Conservation (phyloP, 1,140 invertebrate genomes). For the Heliothis subflexa region DNA sequence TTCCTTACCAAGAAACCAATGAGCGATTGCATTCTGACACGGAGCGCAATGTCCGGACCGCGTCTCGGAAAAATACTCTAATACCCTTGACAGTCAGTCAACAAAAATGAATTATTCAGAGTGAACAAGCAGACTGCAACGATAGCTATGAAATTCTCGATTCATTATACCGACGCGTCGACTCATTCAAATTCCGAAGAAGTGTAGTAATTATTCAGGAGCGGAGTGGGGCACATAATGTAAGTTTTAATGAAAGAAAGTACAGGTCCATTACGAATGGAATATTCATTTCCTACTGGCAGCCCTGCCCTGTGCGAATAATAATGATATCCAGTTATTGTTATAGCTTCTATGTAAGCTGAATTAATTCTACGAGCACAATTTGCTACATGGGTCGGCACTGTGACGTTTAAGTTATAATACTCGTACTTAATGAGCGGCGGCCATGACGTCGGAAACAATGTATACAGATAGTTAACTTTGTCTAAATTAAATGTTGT, state of each 20-base stretch:
- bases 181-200: constrained; percentile 53
- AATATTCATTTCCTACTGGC: constrained; percentile 70
- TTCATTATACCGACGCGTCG: constrained; percentile 38
- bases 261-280: constrained; percentile 69
- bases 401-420: constrained; percentile 48
- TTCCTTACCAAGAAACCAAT: constrained; percentile 15
- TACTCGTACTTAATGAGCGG: constrained; percentile 46
- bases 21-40: constrained; percentile 8
- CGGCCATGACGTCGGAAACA: constrained; percentile 31
- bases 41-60: not conserved
- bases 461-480: constrained; percentile 35
- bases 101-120: constrained; percentile 38
- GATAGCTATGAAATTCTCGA: constrained; percentile 45
- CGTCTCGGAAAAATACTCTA: constrained; percentile 15
- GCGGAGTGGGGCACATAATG: constrained; percentile 64
- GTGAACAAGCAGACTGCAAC: constrained; percentile 40
- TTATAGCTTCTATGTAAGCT: constrained; percentile 56
- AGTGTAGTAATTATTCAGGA: constrained; percentile 73
- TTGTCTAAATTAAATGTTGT: constrained; percentile 30
- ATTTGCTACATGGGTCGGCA: constrained; percentile 49
- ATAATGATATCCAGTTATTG: constrained; percentile 64
- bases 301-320: constrained; percentile 58
- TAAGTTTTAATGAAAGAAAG: constrained; percentile 76
- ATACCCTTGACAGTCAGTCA: not conserved
- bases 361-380: constrained; percentile 56